Evolutionary conservation across 2,888 invertebrate genomes (phyloP), one percentile per base, ranked within the genome.

Genomic region (Oscheius sp.): DNA sequence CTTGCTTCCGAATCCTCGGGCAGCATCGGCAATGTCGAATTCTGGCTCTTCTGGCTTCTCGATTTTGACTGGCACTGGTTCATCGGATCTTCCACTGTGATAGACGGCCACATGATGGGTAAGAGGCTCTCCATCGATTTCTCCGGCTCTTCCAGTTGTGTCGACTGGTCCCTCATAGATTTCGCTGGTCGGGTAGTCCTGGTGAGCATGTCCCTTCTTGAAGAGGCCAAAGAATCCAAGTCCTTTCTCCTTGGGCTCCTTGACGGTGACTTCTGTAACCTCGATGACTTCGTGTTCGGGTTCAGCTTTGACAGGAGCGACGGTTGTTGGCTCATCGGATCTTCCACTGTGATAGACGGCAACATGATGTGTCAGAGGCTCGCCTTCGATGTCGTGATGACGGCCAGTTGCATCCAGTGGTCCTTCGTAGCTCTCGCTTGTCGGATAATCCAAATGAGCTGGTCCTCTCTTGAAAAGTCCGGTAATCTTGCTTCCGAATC

Each of bases 61-160:
- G 18, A 21, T 21, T 46, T 35, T 35, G 43, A 35, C 25, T 13
- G 18, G 7, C 1, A 18, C 1, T 0, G 70, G 70, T 29, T 70
- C 70, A 46, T 70, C 70, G n/a, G 59, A 59, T 27, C 73, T 41
- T 49, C 75, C 75, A 27, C 53, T 58, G 61, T 58, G 74, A 43
- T 74, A 75, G 66, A 70, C 73, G 25, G 69, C 45, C 52, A 76
- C 79, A 46, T 82, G 77, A 16, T 61, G 64, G 21, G 63, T 61
- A 29, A 79, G 70, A 35, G 79, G 79, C 12, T 74, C 45, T 29
- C 75, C 79, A 23, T 79, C 74, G 56, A 79, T 70, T 52, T 79
- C 76, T 23, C 25, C 27, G 16, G 63, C n/a, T 35, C 75, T 69
- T 13, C 74, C 74, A 52, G 76, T 76, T 49, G 73, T 69, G 52